These are phyloP conservation scores for Hystrix brachyura DNA, from an alignment of 2,113 vertebrate genomes.

Conservation along the genomic window DNA sequence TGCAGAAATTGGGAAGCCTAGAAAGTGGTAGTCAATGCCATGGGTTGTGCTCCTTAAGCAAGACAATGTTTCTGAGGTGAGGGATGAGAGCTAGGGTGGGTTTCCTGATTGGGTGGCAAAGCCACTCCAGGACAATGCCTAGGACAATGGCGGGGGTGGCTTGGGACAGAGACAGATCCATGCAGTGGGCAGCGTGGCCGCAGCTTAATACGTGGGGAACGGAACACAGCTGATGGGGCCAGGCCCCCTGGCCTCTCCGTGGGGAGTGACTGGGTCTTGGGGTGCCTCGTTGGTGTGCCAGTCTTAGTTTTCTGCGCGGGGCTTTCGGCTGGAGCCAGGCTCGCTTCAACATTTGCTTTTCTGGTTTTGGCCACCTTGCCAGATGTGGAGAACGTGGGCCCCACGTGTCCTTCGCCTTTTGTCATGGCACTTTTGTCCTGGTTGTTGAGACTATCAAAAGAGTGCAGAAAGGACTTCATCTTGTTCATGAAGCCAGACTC, in stretches of 20 bases:
- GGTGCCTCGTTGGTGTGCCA: neutral
- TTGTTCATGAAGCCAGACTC: slow-evolving; percentile 59
- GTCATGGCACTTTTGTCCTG: slow-evolving; percentile 21
- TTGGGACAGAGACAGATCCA: neutral
- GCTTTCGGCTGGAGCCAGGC: slow-evolving; percentile 16
- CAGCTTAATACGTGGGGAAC: neutral
- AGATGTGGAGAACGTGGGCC: neutral
- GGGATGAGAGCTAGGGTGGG: neutral
- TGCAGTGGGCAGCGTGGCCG: fast-evolving
- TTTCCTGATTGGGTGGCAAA: neutral
- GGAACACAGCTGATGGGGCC: neutral
- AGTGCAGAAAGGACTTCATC: slow-evolving; percentile 54
- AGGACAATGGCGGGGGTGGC: slow-evolving; percentile 19
- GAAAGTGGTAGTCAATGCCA: neutral
- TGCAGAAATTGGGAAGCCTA: neutral
- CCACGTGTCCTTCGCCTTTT: neutral
- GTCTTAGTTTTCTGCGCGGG: neutral
- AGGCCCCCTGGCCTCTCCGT: neutral
- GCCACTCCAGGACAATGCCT: neutral
- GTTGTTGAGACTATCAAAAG: no score
- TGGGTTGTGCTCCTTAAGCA: neutral
- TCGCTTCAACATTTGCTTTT: slow-evolving; percentile 34
- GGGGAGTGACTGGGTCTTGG: neutral
- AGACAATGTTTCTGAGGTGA: neutral
- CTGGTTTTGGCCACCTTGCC: slow-evolving; percentile 1